Evolutionary conservation across 2,888 invertebrate species (phyloP).

Genomic region (Yponomeuta malinellus): DNA sequence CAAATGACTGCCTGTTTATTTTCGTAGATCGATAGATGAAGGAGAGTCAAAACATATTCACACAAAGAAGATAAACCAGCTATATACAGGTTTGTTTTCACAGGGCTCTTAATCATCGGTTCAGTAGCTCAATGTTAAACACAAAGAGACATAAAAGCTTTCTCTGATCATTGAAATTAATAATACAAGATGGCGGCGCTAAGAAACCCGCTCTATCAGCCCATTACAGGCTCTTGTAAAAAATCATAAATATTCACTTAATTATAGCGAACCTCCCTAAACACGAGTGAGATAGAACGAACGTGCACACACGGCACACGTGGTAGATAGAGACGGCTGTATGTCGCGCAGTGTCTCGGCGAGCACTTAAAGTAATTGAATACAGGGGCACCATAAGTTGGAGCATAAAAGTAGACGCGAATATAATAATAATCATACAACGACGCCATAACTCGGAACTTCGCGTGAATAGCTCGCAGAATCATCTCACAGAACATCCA

Average conservation of each 20-base stretch:
- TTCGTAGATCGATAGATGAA: background rate
- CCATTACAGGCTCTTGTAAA: conserved; percentile 60
- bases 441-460: conserved; percentile 9
- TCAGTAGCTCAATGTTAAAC: background rate
- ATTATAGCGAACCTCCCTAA: conserved; percentile 55
- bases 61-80: conserved; percentile 17
- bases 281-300: conserved; percentile 8
- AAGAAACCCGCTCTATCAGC: conserved; percentile 49
- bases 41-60: background rate
- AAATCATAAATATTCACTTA: conserved; percentile 72
- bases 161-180: conserved; percentile 54
- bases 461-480: background rate
- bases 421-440: conserved; percentile 53
- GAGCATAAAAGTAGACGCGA: conserved; percentile 56
- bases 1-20: background rate
- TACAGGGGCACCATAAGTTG: conserved; percentile 54
- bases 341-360: conserved; percentile 41
- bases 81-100: background rate
- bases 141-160: conserved; percentile 19
- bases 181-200: conserved; percentile 49
- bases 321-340: conserved; percentile 34
- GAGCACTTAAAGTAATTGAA: conserved; percentile 73
- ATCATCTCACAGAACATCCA: background rate
- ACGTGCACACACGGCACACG: background rate
- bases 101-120: background rate